Conservation (phyloP, 2,888 invertebrate genomes). For the Cryptus armator region DNA sequence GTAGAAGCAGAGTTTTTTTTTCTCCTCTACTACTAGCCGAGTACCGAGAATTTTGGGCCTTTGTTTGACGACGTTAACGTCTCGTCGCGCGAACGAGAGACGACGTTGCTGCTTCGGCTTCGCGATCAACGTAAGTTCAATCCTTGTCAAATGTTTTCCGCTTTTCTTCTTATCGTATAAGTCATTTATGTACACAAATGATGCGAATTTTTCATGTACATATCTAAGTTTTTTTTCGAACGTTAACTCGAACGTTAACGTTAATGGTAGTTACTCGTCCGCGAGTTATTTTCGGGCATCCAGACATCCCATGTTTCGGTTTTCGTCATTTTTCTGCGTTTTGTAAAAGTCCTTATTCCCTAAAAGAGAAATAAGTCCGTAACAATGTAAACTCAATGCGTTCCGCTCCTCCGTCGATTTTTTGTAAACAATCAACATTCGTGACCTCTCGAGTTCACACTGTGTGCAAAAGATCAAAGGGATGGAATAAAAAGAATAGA, state of each 20-base stretch:
- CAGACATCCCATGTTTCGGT: background rate
- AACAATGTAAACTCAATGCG: no score
- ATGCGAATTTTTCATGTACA: background rate
- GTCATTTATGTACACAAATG: background rate
- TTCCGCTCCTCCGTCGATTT: no score
- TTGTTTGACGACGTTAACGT: conserved; percentile 6
- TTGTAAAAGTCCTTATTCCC: background rate
- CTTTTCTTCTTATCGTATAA: background rate
- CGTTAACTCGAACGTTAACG: no score
- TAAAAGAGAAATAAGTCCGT: no score
- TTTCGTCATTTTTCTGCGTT: background rate
- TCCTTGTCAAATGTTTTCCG: background rate
- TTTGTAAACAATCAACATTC: no score
- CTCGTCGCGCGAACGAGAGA: conserved; percentile 2
- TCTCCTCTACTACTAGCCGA: conserved; percentile 9
- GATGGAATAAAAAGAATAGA: conserved; percentile 16
- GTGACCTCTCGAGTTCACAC: background rate
- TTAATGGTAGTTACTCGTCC: no score
- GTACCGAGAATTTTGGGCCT: conserved; percentile 26
- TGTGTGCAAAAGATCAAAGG: background rate
- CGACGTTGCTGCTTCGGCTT: background rate
- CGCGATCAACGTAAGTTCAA: background rate
- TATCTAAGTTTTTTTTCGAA: background rate
- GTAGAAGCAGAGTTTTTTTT: background rate
- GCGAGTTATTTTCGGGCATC: no score